Base-by-base conservation (phyloP, 1,140 invertebrate species). In the Procambarus virginalis region DNA sequence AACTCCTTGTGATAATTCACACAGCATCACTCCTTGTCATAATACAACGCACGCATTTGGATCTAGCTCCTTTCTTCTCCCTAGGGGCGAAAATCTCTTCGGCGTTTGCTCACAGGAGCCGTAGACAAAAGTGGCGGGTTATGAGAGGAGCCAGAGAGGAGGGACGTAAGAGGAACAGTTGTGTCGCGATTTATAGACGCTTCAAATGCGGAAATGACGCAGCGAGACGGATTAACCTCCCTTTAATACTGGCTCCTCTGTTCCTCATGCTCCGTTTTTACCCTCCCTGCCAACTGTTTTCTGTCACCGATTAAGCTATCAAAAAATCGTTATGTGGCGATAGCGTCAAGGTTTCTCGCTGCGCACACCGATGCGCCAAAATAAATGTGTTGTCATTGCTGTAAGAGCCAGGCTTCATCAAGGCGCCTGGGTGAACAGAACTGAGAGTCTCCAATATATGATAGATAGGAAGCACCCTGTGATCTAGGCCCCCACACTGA, bases 121-220 rank as follows among this genome's bases (percentile, higher is more conserved):
- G 22, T 34, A 73, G 68, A 73, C n/a, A 73, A 22, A 73, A 73
- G n/a, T 34, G 68, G 68, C 68, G 68, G 68, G 68, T 14, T 73
- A 20, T 64, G 68, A 34, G 68, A 20, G 68, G 10, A n/a, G n/a
- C 22, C 14, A 55, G 51, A 55, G 12, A 12, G 51, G 45, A 34
- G 64, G 60, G 20, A 14, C 46, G 20, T 51, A 81, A 64, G 64
- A 87, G 78, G 48, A 6, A 48, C 45, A 87, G 68, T 80, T 87
- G 86, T 20, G 45, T 70, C 58, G 58, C 73, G 51, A 78, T 86
- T 77, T 86, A 86, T 77, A 78, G 75, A 78, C 55, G 73, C 48
- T 86, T 77, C 84, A 76, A 86, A 86, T 86, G 64, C 87, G 87
- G 87, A 89, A 89, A 89, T 89, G 87, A 89, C 87, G 75, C 49